A percentile compares a stretch with the other conserved stretches of the same genome.
Conservation (phyloP, 2,888 invertebrate species). For the Cephalotes varians region DNA sequence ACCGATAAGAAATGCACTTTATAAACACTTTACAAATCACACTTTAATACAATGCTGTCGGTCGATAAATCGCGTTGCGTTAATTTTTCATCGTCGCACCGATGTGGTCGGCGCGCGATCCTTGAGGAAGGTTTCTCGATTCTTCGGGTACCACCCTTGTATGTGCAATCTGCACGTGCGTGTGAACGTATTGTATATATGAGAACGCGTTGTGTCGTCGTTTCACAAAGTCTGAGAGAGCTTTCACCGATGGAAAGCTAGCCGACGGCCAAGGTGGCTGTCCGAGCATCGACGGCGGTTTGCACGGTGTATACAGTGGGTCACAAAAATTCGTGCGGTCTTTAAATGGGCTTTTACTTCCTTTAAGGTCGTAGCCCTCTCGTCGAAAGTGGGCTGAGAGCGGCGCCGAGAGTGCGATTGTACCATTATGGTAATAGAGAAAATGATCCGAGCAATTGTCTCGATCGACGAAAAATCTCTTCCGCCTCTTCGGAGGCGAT, state of each 20-base stretch:
- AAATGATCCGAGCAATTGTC: constrained; percentile 58
- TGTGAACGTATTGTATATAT: neutral
- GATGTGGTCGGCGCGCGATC: constrained; percentile 17
- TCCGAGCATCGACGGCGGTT: constrained; percentile 32
- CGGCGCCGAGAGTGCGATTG: constrained; percentile 49
- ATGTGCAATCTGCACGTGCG: neutral
- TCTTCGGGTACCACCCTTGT: constrained; percentile 5
- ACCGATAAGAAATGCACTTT: constrained; percentile 50
- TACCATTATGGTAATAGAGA: constrained; percentile 58
- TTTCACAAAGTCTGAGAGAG: constrained; percentile 73
- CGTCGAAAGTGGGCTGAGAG: constrained; percentile 70
- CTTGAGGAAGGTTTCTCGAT: constrained; percentile 64
- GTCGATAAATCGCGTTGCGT: constrained; percentile 39
- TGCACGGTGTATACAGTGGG: constrained; percentile 64
- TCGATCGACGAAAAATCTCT: constrained; percentile 42
- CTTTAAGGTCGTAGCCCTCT: constrained; percentile 67
- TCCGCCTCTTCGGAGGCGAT: constrained; percentile 1
- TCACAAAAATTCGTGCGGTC: constrained; percentile 73
- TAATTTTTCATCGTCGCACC: constrained; percentile 54
- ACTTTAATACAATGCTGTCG: constrained; percentile 50
- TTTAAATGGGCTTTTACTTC: constrained; percentile 73
- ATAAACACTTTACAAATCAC: too few species aligned
- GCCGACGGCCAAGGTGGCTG: constrained; percentile 79
- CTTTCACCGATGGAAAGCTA: constrained; percentile 83
- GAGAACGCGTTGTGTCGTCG: constrained; percentile 33